These are phyloP conservation scores for Muntiacus reevesi DNA, from an alignment of 2,113 vertebrate species.

Conservation along the genomic window DNA sequence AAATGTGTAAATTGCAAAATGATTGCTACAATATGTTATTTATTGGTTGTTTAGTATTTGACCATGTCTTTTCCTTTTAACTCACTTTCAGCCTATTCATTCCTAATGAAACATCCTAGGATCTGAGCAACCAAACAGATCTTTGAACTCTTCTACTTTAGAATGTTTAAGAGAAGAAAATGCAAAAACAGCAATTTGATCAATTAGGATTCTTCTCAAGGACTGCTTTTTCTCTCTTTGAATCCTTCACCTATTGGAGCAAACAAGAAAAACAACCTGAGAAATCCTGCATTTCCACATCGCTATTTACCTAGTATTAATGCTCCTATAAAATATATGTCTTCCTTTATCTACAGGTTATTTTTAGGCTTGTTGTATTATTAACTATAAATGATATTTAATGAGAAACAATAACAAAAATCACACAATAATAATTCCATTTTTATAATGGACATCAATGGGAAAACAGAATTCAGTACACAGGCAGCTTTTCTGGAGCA, in stretches of 20 bases:
- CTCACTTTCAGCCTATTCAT: background rate
- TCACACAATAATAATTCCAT: background rate
- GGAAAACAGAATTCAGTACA: background rate
- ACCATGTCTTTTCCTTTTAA: background rate
- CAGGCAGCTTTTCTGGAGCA: background rate
- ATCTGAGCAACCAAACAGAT: background rate
- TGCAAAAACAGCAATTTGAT: background rate
- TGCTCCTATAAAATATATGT: background rate
- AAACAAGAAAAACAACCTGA: background rate
- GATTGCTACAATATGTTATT: background rate
- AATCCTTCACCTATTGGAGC: background rate
- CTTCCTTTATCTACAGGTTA: background rate
- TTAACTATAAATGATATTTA: background rate
- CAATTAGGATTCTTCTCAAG: background rate
- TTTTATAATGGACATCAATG: background rate
- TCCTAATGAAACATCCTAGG: background rate
- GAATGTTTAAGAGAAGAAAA: background rate
- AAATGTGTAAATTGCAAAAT: background rate
- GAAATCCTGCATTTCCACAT: background rate
- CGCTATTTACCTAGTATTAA: background rate
- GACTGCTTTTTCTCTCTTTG: background rate
- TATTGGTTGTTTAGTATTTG: background rate
- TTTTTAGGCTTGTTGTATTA: background rate
- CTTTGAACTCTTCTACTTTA: background rate
- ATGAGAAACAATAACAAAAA: background rate